Evolutionary conservation across 2,797 vertebrate genomes (phyloP), one percentile per base, ranked within the genome.

Genomic region (Acropternis orthonyx): DNA sequence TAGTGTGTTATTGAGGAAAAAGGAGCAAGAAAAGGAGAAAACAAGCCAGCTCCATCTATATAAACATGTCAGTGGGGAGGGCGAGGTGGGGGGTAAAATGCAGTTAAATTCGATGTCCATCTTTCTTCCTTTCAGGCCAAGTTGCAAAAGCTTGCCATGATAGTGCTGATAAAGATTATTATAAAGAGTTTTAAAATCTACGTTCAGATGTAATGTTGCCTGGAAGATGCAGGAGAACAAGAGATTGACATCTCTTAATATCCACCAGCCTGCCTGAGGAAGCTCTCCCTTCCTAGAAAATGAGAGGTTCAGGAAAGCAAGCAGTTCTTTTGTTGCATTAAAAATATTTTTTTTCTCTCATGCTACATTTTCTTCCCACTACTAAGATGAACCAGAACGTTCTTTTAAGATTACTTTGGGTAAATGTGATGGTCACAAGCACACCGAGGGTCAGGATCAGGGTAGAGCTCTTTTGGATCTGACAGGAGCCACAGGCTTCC

Each of bases 371-470:
- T 87, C 12, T 55, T 77, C 28, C 37, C 19, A 3, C 12, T 43
- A 14, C 28, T 68, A 56, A 54, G 18, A 56, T 58, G 54, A 73
- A 43, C n/a, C 54, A 48, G 6, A 2, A 17, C 12, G 20, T 26
- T 43, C 14, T 62, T 61, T 80, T 36, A 32, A 55, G 48, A 28
- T 34, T 55, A 15, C n/a, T 84, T 59, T 15, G 55, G 12, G 39
- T 81, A 46, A 89, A 54, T 2, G 16, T 2, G 2, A 59, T 26
- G 24, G 23, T 52, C 27, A 24, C 20, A 54, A 77, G 54, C 32
- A 36, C 27, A 30, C 2, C 0, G 0, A 51, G 15, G 22, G 27
- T 9, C 58, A 37, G 61, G 54, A 34, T 9, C 3, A 30, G 17
- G 28, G 49, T 28, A 30, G 49, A 28, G 36, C 10, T 46, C 17